Conservation (phyloP, 2,113 vertebrate species). For the Thoracochromis brauschi region DNA sequence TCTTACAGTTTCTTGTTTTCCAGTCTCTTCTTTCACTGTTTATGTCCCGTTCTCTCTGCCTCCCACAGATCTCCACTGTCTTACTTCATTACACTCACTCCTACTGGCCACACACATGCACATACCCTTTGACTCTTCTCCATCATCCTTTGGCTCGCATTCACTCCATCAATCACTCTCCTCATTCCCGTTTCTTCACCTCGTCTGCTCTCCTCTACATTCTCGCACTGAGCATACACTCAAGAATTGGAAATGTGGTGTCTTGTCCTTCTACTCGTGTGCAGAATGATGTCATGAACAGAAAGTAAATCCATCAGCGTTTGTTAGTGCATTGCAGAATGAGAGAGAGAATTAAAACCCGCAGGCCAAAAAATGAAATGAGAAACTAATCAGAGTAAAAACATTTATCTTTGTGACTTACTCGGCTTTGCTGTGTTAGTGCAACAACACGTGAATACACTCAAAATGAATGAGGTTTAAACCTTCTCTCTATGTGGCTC, state of each 20-base stretch:
- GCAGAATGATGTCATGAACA: conserved; percentile 45
- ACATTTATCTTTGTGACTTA: conserved; percentile 40
- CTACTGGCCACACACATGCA: conserved; percentile 14
- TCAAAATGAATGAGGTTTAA: conserved; percentile 19
- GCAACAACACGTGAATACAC: conserved; percentile 6
- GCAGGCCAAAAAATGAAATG: conserved; percentile 16
- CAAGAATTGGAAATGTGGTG: conserved; percentile 28
- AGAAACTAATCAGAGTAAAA: conserved; percentile 49
- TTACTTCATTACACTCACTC: conserved; percentile 46
- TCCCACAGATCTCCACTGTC: conserved; percentile 30
- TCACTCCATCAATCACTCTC: conserved; percentile 47
- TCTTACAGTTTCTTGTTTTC: conserved; percentile 28
- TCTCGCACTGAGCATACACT: conserved; percentile 6
- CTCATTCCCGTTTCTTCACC: conserved; percentile 37
- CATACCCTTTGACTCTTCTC: conserved; percentile 36
- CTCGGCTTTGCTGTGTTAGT: not conserved
- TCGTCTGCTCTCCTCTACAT: not conserved
- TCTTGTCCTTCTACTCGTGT: conserved; percentile 20
- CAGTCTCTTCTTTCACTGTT: not conserved
- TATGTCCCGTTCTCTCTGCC: not conserved
- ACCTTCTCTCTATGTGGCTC: not conserved
- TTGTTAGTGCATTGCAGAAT: conserved; percentile 8
- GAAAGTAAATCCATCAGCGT: conserved; percentile 45
- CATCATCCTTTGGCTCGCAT: conserved; percentile 42
- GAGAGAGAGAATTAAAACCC: conserved; percentile 9